Percentiles rank a stretch among this genome's conserved stretches.
Conservation (phyloP, 2,797 vertebrate genomes). For the Intellagama lesueurii region DNA sequence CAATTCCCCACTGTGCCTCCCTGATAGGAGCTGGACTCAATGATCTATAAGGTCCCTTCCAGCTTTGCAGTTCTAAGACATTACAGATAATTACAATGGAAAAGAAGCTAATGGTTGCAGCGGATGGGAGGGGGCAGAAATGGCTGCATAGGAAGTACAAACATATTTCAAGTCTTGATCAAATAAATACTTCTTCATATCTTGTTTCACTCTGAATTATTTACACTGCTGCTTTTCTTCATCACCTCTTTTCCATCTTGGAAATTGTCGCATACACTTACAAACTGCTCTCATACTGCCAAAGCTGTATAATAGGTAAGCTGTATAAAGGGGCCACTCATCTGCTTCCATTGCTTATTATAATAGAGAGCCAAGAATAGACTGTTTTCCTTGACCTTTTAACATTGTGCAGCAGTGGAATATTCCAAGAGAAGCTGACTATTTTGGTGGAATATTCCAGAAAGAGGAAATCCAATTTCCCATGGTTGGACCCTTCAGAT, state of each 20-base stretch:
- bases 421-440: slow-evolving; percentile 20
- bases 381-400: background rate
- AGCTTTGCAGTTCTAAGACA: too few species aligned
- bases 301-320: background rate
- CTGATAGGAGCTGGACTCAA: too few species aligned
- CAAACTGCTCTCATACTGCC: background rate
- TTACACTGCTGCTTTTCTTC: too few species aligned
- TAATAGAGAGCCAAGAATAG: accelerated
- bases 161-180: background rate
- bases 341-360: background rate
- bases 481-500: accelerated
- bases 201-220: background rate
- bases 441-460: slow-evolving; percentile 16
- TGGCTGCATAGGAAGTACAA: background rate
- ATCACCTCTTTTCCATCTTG: too few species aligned
- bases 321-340: background rate
- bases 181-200: background rate
- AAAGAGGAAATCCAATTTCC: accelerated
- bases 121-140: too few species aligned
- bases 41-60: too few species aligned
- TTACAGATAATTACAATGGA: background rate
- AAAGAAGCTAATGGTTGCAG: background rate
- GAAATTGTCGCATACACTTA: background rate
- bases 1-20: too few species aligned
- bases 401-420: background rate